These are phyloP conservation scores for Sebastes iracundus DNA, from an alignment of 2,797 vertebrate species.

Conservation along the genomic window DNA sequence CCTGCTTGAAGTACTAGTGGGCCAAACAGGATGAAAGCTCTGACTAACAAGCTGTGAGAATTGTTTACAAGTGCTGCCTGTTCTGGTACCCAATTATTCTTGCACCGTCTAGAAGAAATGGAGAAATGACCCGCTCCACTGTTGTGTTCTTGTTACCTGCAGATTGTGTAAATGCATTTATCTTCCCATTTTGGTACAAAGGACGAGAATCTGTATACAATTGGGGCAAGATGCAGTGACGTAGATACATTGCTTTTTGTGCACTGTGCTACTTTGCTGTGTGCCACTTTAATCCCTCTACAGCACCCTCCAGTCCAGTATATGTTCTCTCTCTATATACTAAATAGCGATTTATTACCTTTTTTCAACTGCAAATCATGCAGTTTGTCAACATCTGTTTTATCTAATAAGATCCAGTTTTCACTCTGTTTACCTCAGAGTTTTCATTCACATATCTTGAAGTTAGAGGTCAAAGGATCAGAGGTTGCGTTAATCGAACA, in stretches of 20 bases:
- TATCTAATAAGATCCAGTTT: too few species aligned
- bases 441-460: too few species aligned
- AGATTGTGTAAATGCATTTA: neutral
- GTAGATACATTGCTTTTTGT: neutral
- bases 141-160: neutral
- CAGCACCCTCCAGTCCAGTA: neutral
- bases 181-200: neutral
- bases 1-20: neutral
- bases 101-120: neutral
- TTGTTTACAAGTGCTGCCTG: neutral
- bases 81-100: neutral
- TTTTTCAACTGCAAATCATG: too few species aligned
- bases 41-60: neutral
- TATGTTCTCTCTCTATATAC: neutral
- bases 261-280: neutral
- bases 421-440: too few species aligned
- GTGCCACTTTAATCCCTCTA: neutral
- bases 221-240: neutral
- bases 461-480: rapidly evolving
- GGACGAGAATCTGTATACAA: neutral
- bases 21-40: neutral
- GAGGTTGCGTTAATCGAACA: too few species aligned
- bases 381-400: too few species aligned
- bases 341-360: too few species aligned
- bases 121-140: neutral